Conservation (phyloP, 1,140 invertebrate species). For the Ceratitis capitata region DNA sequence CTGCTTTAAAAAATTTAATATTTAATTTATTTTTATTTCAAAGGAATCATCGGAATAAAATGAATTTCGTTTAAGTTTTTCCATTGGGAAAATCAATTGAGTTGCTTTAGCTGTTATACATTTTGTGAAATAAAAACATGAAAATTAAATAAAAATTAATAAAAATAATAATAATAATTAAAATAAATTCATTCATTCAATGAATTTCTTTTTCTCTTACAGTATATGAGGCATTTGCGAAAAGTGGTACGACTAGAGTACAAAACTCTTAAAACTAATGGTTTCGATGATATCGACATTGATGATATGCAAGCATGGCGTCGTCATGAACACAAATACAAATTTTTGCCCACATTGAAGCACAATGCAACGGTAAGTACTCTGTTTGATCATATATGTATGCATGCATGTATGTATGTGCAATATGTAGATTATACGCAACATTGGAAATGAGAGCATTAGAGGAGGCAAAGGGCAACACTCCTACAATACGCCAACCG, state of each 20-base stretch:
- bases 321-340: constrained; percentile 49
- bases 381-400: neutral
- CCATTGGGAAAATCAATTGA: neutral
- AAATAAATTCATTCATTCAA: neutral
- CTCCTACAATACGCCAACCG: too few species aligned
- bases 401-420: neutral
- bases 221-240: constrained; percentile 49
- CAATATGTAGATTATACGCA: neutral
- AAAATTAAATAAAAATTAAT: neutral
- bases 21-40: too few species aligned
- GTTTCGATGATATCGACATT: constrained; percentile 49
- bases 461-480: too few species aligned
- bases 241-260: constrained; percentile 50
- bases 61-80: too few species aligned
- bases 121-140: neutral
- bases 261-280: constrained; percentile 34
- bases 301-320: constrained; percentile 48
- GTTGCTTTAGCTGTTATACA: neutral
- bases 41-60: too few species aligned
- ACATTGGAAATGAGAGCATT: neutral
- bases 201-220: constrained; percentile 36
- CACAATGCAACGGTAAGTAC: constrained; percentile 41
- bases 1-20: too few species aligned
- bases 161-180: too few species aligned
- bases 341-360: constrained; percentile 60